Evolutionary conservation across 2,113 vertebrate genomes (phyloP), one percentile per base, ranked within the genome.

Genomic region (Fregetta grallaria): DNA sequence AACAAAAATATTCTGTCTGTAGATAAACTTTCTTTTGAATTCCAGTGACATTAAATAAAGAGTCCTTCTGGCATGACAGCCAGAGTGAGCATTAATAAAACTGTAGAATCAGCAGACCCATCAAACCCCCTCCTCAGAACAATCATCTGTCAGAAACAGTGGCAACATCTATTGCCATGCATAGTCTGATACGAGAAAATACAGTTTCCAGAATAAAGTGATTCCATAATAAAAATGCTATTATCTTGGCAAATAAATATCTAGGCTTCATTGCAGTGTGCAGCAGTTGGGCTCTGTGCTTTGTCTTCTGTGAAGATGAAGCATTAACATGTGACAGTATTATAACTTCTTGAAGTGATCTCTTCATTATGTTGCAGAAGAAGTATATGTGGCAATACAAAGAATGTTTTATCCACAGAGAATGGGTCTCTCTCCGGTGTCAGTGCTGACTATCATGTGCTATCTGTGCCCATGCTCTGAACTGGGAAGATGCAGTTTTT

Each of bases 401-500:
- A 95, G 96, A 68, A 67, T 42, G 83, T 82, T 93, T 95, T 96
- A 92, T 95, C 40, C 1, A 0, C 38, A 75, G 70, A 87, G 56
- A 94, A 75, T 32, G 27, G 36, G 68, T 68, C 56, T 70, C 49
- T 83, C 84, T 79, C 76, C 0, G 0, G 27, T 80, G 76, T 55
- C 56, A 26, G 78, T 77, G 86, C 94, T 97, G 96, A 97, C 93
- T 86, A 1, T 97, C 96, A 97, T 95, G 91, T 97, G 96, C 80
- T 96, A 36, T 58, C 65, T 66, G 38, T 42, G 78, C 22, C 78
- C 65, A 15, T 38, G 20, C 50, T 86, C 42, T n/a, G n/a, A 74
- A 50, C 25, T 59, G 72, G 42, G 50, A 80, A 71, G 55, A 91
- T 36, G 55, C 29, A n/a, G n/a, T n/a, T n/a, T n/a, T 63, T 61